Conservation (phyloP, 35 echinoderm and acorn worm species). For the Ophioderma brevispina region DNA sequence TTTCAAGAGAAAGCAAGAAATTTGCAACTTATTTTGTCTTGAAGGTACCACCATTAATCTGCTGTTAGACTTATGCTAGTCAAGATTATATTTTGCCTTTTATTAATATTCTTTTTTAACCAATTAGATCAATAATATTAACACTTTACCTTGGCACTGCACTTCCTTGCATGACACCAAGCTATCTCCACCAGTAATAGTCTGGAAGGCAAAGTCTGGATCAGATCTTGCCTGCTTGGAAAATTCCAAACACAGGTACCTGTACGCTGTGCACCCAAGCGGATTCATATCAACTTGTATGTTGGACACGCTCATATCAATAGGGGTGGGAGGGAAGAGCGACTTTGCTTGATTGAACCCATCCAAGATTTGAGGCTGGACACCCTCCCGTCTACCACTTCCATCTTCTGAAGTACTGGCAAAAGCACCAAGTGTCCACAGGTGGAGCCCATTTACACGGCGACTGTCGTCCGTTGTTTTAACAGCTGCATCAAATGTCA, state of each 20-base stretch:
- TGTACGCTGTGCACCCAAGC: conserved; percentile 57
- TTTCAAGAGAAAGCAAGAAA: too few relatives aligned
- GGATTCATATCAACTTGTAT: conserved; percentile 48
- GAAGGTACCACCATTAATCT: too few relatives aligned
- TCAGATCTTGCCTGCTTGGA: conserved; percentile 27
- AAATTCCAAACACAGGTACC: conserved; percentile 76
- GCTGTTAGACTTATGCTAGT: too few relatives aligned
- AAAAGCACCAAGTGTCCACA: conserved; percentile 73
- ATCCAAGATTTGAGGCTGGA: conserved; percentile 59
- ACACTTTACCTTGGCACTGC: conserved; percentile 35
- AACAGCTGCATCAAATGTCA: conserved; percentile 59
- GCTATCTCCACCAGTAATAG: background rate
- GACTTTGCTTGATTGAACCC: conserved; percentile 46
- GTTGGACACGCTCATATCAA: conserved; percentile 28
- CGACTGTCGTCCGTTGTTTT: conserved; percentile 55
- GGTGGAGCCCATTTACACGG: conserved; percentile 41
- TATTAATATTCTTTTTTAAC: too few relatives aligned
- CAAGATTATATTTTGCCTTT: too few relatives aligned
- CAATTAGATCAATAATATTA: too few relatives aligned
- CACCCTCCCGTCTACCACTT: conserved; percentile 34
- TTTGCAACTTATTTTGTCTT: too few relatives aligned
- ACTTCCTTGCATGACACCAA: conserved; percentile 53
- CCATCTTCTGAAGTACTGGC: conserved; percentile 60
- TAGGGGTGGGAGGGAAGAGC: conserved; percentile 28
- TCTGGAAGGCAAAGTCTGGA: conserved; percentile 43